Evolutionary conservation across 2,113 vertebrate species (phyloP).

Genomic region (Channa maculata): DNA sequence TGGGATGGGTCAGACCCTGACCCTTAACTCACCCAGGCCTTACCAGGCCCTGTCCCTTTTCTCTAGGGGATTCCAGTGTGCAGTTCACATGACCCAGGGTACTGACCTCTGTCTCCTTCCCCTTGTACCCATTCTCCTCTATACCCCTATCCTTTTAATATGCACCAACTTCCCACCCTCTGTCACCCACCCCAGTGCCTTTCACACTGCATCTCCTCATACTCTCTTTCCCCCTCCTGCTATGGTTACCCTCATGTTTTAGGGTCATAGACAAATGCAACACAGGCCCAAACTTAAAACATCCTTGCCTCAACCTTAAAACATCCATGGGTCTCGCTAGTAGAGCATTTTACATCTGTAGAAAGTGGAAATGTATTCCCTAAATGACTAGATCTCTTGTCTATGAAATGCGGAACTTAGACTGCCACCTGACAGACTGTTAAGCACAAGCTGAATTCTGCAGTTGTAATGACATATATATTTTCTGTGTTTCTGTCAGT

Average conservation of each 20-base stretch:
- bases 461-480: slow-evolving; percentile 37
- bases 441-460: slow-evolving; percentile 34
- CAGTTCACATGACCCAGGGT: slow-evolving; percentile 69
- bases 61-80: slow-evolving; percentile 69
- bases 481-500: slow-evolving; percentile 38
- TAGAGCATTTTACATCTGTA: slow-evolving; percentile 27
- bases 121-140: slow-evolving; percentile 54
- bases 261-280: slow-evolving; percentile 56
- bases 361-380: slow-evolving; percentile 52
- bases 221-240: slow-evolving; percentile 5
- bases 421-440: slow-evolving; percentile 13
- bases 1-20: slow-evolving; percentile 35
- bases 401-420: slow-evolving; percentile 34
- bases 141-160: slow-evolving; percentile 27
- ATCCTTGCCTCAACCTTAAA: slow-evolving; percentile 35
- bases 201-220: slow-evolving; percentile 18
- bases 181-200: slow-evolving; percentile 31
- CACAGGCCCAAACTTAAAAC: slow-evolving; percentile 59
- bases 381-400: slow-evolving; percentile 52
- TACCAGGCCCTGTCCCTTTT: slow-evolving; percentile 51
- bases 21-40: slow-evolving; percentile 50
- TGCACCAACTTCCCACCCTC: slow-evolving; percentile 30
- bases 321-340: slow-evolving; percentile 38
- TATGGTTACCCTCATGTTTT: slow-evolving; percentile 40
- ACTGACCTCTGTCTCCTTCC: slow-evolving; percentile 62